Conservation (phyloP, 2,888 invertebrate genomes). For the Thyatira batis region DNA sequence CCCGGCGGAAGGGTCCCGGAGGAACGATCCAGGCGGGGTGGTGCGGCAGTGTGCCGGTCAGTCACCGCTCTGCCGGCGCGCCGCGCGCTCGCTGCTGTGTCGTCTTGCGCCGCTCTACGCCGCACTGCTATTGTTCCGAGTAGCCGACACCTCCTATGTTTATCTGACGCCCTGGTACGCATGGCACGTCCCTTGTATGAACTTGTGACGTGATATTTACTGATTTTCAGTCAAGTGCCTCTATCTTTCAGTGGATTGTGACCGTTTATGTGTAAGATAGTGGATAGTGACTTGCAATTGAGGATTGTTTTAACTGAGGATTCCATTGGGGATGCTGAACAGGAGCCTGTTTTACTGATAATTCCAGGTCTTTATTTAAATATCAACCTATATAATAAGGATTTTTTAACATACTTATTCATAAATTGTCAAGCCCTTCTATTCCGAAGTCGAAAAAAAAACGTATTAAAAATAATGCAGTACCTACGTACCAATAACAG, state of each 20-base stretch:
- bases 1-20: slow-evolving; percentile 77
- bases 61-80: slow-evolving; percentile 79
- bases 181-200: slow-evolving; percentile 58
- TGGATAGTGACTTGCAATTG: slow-evolving; percentile 61
- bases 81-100: slow-evolving; percentile 66
- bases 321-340: slow-evolving; percentile 55
- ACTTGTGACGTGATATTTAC: slow-evolving; percentile 60
- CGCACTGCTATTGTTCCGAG: slow-evolving; percentile 54
- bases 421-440: not conserved
- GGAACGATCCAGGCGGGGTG: slow-evolving; percentile 72
- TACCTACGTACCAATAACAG: not conserved
- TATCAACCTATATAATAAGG: not conserved
- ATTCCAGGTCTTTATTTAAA: slow-evolving; percentile 49
- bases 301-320: slow-evolving; percentile 66
- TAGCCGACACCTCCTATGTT: slow-evolving; percentile 58
- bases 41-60: slow-evolving; percentile 80
- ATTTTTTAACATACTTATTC: not conserved
- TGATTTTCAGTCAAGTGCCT: slow-evolving; percentile 53
- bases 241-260: slow-evolving; percentile 64
- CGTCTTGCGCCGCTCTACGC: slow-evolving; percentile 39
- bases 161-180: slow-evolving; percentile 62
- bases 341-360: slow-evolving; percentile 38
- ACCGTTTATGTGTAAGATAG: slow-evolving; percentile 66
- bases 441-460: not conserved
- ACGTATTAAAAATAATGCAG: no score